Base-by-base conservation (phyloP, 2,113 vertebrate genomes). In the Bos indicus region DNA sequence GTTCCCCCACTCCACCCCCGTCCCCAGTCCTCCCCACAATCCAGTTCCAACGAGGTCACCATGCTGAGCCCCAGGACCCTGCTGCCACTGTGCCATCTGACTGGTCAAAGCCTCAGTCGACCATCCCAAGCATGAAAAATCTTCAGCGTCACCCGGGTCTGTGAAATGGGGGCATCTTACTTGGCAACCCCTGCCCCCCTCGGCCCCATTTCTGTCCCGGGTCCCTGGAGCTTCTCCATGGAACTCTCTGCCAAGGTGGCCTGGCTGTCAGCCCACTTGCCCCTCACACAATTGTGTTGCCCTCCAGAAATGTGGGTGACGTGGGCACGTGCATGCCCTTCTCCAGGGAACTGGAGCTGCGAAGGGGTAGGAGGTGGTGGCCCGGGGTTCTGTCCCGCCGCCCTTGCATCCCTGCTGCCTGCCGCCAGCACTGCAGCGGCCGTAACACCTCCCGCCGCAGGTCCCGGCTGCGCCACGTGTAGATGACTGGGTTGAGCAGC, bases 401-500 rank as follows among this genome's bases (percentile, higher is more conserved):
- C 0, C 99, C 98, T 17, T 99, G 97, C 67, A 98, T 96, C 30
- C 99, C 98, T 0, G 62, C 46, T 0, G 62, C 95, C 26, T 2
- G 56, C 98, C 96, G 99, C 98, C 99, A 99, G 97, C 99, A 99
- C 93, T 96, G 98, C 0, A 99, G 96, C 25, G 99, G 98, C 1
- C 99, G 97, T 62, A 99, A 98, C 93, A 99, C 99, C 97, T 99
- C 99, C n/a, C 98, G 98, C 3, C 99, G 98, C 99, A 99, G 99
- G 98, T 99, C 99, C 97, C 99, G 99, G 98, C 99, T 99, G 59
- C 99, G 98, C 98, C 99, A 97, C 0, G 99, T 99, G 98, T 99
- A 99, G 97, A 99, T 99, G 87, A 99, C 90, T 0, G 99, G 99
- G 98, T 99, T 99, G 93, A 99, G 99, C 0, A 99, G 99, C 0